phyloP scores from a whole-genome alignment of 2,888 invertebrate species.

The Eupithecia subumbrata region DNA sequence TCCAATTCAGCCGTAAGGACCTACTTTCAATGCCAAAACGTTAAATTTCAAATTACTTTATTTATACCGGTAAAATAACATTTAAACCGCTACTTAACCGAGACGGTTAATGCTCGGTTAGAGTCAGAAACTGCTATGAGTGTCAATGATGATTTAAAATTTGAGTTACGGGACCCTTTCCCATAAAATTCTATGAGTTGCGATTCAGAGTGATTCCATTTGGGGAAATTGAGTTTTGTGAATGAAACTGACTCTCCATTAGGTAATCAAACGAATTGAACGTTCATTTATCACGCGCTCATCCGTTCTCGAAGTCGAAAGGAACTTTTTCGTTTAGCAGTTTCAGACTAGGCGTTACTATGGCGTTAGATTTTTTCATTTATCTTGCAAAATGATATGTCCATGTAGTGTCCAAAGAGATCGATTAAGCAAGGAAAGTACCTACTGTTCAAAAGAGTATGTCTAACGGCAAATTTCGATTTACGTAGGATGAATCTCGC shows the following conservation, averaged over 20 bases:
- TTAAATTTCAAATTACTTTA: slow-evolving; percentile 20
- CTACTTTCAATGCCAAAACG: not conserved
- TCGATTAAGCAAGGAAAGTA: not conserved
- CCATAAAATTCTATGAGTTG: slow-evolving; percentile 43
- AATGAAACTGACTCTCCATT: slow-evolving; percentile 53
- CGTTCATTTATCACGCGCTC: slow-evolving; percentile 72
- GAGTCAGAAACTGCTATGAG: slow-evolving; percentile 17
- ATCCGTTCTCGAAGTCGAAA: slow-evolving; percentile 69
- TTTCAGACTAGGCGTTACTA: slow-evolving; percentile 7
- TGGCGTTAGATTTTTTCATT: not conserved
- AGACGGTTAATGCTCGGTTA: slow-evolving; percentile 19
- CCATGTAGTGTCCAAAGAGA: not conserved
- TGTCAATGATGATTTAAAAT: slow-evolving; percentile 30
- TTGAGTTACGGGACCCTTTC: slow-evolving; percentile 25
- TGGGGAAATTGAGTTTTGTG: slow-evolving; percentile 56
- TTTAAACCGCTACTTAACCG: slow-evolving; percentile 11
- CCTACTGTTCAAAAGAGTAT: not conserved
- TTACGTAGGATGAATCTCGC: not conserved
- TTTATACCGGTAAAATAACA: slow-evolving; percentile 15
- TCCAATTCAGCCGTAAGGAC: not conserved
- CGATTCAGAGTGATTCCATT: slow-evolving; percentile 45
- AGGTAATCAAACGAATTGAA: slow-evolving; percentile 56
- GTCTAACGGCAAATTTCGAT: not conserved
- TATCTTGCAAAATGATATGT: not conserved
- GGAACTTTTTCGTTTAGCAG: slow-evolving; percentile 68